Conservation (phyloP, 2,113 vertebrate species). For the Myrmecophaga tridactyla region DNA sequence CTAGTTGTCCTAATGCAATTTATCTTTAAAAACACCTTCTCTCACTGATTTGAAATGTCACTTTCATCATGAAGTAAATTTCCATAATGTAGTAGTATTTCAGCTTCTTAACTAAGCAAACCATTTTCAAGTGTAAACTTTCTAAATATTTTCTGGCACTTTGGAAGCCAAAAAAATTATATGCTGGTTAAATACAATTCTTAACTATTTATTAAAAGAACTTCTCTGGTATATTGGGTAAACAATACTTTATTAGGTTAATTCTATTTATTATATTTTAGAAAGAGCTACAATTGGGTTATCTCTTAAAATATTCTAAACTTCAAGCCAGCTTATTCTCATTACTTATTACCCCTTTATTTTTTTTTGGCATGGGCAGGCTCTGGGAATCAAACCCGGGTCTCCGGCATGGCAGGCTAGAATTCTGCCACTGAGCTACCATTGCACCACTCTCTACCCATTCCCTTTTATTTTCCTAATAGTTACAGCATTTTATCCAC, state of each 20-base stretch:
- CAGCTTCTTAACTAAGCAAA: neutral
- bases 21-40: neutral
- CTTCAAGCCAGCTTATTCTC: neutral
- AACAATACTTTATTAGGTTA: neutral
- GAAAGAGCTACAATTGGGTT: neutral
- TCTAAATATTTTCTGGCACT: neutral
- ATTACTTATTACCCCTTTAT: neutral
- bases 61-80: neutral
- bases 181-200: neutral
- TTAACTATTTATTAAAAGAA: neutral
- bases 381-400: too few species aligned
- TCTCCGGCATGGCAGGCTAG: too few species aligned
- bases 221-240: neutral
- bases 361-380: too few species aligned
- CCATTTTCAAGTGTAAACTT: neutral
- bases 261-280: conserved; percentile 1
- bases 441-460: neutral
- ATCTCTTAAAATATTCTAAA: conserved; percentile 3
- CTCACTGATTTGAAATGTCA: neutral
- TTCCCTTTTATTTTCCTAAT: neutral
- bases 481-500: neutral
- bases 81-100: neutral
- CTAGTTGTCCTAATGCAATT: neutral
- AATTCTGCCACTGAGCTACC: too few species aligned
- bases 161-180: neutral